A percentile compares a stretch with the other conserved stretches of the same genome.
Evolutionary conservation across 1,140 invertebrate species (phyloP).

Genomic region (Thaumatotibia leucotreta): DNA sequence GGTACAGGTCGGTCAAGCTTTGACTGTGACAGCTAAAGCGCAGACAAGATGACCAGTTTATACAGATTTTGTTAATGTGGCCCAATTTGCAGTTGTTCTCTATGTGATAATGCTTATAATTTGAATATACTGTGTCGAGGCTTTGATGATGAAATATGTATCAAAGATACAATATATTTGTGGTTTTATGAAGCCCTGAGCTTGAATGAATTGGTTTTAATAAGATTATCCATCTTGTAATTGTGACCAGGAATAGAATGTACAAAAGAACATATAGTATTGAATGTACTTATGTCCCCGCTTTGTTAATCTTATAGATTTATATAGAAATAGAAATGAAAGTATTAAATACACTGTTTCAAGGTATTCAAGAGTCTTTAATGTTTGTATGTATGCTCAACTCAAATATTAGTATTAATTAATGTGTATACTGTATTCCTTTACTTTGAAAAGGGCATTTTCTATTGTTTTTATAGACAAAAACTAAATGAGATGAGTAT

Average conservation of each 20-base stretch:
- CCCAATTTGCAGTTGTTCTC: slow-evolving; percentile 38
- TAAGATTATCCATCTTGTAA: neutral
- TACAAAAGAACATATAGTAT: slow-evolving; percentile 8
- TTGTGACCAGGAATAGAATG: neutral
- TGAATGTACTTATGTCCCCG: neutral
- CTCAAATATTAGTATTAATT: neutral
- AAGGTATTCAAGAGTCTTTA: neutral
- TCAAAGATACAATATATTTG: neutral
- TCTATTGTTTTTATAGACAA: neutral
- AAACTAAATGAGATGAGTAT: too few species aligned
- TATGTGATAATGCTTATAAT: slow-evolving; percentile 34
- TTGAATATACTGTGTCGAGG: neutral
- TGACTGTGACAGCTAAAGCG: slow-evolving; percentile 34
- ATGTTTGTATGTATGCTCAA: slow-evolving; percentile 8
- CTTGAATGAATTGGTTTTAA: neutral
- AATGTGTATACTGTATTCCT: too few species aligned
- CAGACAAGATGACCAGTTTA: slow-evolving; percentile 56
- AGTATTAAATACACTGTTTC: neutral
- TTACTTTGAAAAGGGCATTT: neutral
- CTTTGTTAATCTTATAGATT: neutral
- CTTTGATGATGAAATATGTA: neutral
- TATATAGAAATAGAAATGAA: neutral
- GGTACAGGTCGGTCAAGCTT: slow-evolving; percentile 60
- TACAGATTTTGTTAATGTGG: slow-evolving; percentile 39
- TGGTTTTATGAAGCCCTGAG: neutral